Percentiles rank a stretch among this genome's conserved stretches.
Conservation (phyloP, 2,888 invertebrate genomes). For the Phaonia tiefii region DNA sequence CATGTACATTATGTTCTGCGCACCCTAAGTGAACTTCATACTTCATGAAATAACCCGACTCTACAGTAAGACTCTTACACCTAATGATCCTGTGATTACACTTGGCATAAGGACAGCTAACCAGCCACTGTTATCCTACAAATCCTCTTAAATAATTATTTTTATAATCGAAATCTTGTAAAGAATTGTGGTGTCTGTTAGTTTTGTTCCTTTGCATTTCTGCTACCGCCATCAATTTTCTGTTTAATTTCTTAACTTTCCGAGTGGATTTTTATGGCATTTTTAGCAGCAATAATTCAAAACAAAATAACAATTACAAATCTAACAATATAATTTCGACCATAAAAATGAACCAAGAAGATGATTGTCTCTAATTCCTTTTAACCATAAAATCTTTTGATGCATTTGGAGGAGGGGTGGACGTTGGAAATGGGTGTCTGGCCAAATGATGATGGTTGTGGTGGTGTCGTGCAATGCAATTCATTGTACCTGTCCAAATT, state of each 20-base stretch:
- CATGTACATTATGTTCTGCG: no score
- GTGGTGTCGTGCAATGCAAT: not conserved
- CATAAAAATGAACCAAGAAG: not conserved
- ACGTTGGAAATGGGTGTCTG: not conserved
- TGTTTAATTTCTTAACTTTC: conserved; percentile 9
- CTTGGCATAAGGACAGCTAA: no score
- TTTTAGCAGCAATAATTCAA: conserved; percentile 31
- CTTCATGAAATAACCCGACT: no score
- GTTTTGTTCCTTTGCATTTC: no score
- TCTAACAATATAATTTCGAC: conserved; percentile 26
- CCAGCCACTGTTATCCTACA: no score
- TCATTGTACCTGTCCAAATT: conserved; percentile 18
- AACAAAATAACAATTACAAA: conserved; percentile 7
- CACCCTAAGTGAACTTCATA: no score
- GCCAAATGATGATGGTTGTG: not conserved
- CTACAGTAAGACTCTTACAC: no score
- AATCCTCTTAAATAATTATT: no score
- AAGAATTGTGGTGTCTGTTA: no score
- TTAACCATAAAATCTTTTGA: not conserved
- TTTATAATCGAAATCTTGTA: no score
- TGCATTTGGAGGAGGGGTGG: not conserved
- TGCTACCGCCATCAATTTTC: no score
- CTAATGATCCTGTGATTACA: no score
- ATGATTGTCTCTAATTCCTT: conserved; percentile 13
- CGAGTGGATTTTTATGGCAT: conserved; percentile 16